Percentiles rank a stretch among this genome's conserved stretches.
These are phyloP conservation scores for Lissonota sp. DNA, from an alignment of 2,888 invertebrate species.

Conservation along the genomic window DNA sequence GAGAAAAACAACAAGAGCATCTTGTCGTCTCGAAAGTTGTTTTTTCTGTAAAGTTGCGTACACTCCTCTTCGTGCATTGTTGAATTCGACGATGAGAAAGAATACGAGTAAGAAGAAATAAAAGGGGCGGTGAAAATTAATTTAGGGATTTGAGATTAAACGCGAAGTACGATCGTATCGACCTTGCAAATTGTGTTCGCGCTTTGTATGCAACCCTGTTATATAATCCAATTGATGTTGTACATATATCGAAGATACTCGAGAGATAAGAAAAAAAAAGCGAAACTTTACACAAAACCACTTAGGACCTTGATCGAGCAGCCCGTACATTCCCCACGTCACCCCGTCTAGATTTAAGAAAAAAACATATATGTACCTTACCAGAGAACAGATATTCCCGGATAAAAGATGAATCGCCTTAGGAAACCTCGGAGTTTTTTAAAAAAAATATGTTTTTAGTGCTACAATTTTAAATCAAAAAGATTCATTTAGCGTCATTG, in stretches of 20 bases:
- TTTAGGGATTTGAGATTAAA: constrained; percentile 6
- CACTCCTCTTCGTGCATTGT: constrained; percentile 10
- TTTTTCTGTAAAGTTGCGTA: constrained; percentile 20
- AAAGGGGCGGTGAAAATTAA: not conserved
- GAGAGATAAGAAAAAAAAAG: constrained; percentile 23
- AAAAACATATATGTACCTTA: constrained; percentile 44
- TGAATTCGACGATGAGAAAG: constrained; percentile 2
- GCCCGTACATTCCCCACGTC: constrained; percentile 59
- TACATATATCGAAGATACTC: constrained; percentile 56
- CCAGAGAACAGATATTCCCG: constrained; percentile 44
- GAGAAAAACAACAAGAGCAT: constrained; percentile 10
- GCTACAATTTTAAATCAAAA: constrained; percentile 49
- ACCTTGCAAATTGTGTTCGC: constrained; percentile 24
- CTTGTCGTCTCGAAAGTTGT: constrained; percentile 36
- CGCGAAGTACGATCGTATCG: constrained; percentile 6
- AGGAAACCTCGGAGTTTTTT: constrained; percentile 43
- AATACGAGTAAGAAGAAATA: not conserved
- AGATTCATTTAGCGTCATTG: constrained; percentile 6
- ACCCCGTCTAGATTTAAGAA: constrained; percentile 35
- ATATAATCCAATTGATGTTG: constrained; percentile 60
- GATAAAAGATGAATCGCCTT: constrained; percentile 53
- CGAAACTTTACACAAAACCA: constrained; percentile 33
- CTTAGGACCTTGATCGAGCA: constrained; percentile 45
- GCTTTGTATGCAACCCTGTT: constrained; percentile 48
- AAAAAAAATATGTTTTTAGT: constrained; percentile 17